Percentiles rank a stretch among this genome's conserved stretches.
Evolutionary conservation across 2,888 invertebrate genomes (phyloP).

Genomic region (Lordiphosa fenestrarum): DNA sequence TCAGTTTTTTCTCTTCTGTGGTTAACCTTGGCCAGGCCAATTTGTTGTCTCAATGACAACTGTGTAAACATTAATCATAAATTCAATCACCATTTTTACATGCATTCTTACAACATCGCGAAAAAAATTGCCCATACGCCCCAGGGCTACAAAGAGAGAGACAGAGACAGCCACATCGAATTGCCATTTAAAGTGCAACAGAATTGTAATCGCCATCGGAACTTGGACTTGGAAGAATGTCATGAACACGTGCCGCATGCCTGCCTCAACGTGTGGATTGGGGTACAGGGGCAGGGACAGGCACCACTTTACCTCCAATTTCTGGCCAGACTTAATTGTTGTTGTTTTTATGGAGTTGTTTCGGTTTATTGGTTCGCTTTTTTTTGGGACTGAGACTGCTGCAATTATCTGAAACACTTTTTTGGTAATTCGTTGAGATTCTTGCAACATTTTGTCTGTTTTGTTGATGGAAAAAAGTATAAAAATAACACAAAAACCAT

Average conservation of each 20-base stretch:
- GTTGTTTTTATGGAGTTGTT: conserved; percentile 10
- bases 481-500: not conserved
- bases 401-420: conserved; percentile 23
- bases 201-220: conserved; percentile 16
- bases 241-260: conserved; percentile 52
- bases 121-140: conserved; percentile 14
- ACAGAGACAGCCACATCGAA: conserved; percentile 2
- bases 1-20: conserved; percentile 13
- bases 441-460: conserved; percentile 54
- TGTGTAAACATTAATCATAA: conserved; percentile 53
- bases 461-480: not conserved
- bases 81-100: conserved; percentile 62
- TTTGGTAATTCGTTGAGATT: conserved; percentile 28
- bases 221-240: conserved; percentile 45
- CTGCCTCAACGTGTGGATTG: conserved; percentile 20
- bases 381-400: conserved; percentile 15
- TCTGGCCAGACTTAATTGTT: conserved; percentile 14
- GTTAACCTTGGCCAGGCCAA: conserved; percentile 59
- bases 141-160: conserved; percentile 9
- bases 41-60: conserved; percentile 52
- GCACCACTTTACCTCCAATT: conserved; percentile 24
- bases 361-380: conserved; percentile 16
- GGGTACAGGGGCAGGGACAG: conserved; percentile 31
- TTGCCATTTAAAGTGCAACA: conserved; percentile 17
- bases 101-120: conserved; percentile 58